Conservation (phyloP, 2,113 vertebrate genomes). For the Salvator merianae region DNA sequence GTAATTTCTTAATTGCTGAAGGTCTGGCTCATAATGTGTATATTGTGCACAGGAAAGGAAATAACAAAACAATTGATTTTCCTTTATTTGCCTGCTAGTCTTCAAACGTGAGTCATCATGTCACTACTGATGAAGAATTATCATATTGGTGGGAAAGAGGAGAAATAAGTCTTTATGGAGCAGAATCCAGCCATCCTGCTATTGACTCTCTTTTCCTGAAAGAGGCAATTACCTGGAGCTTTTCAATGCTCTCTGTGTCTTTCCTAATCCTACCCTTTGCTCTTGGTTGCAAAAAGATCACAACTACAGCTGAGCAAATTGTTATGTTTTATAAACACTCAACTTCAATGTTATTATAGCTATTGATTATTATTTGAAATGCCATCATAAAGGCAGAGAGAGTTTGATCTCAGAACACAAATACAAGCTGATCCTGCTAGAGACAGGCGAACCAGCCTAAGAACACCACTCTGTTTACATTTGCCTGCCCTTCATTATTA, state of each 20-base stretch:
- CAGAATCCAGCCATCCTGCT: not conserved
- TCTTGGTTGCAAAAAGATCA: not conserved
- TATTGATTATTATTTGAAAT: constrained; percentile 22
- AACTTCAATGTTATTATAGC: not conserved
- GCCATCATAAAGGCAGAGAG: too few species aligned
- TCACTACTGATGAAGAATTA: constrained; percentile 17
- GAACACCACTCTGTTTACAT: not conserved
- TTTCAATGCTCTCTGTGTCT: constrained; percentile 1
- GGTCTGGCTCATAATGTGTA: not conserved
- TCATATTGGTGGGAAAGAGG: not conserved
- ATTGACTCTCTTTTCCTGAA: constrained; percentile 16
- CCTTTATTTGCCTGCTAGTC: not conserved
- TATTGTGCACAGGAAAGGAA: not conserved
- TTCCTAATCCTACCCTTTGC: not conserved
- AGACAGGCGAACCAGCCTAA: not conserved
- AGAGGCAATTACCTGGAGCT: constrained; percentile 6
- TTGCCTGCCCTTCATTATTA: too few species aligned
- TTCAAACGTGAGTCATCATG: constrained; percentile 2
- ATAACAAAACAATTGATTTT: not conserved
- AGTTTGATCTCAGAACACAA: not conserved
- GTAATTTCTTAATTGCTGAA: not conserved
- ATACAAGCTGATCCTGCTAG: not conserved
- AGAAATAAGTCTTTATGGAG: not conserved
- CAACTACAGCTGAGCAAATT: not conserved
- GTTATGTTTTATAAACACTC: not conserved